These are phyloP conservation scores for Buphagus erythrorhynchus DNA, from an alignment of 2,797 vertebrate genomes.

Conservation along the genomic window DNA sequence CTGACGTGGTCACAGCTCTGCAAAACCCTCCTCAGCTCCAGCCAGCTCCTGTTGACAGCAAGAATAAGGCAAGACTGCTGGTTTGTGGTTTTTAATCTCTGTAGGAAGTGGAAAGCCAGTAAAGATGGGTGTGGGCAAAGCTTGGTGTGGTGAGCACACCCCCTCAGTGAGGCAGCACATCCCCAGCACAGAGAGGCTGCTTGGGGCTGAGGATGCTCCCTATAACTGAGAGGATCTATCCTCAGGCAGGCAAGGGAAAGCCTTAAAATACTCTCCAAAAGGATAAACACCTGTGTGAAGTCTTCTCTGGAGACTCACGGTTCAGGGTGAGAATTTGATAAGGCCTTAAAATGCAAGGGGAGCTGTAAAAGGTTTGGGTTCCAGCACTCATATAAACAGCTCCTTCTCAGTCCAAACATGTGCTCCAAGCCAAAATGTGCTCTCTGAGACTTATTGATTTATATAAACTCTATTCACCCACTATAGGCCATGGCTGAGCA, in stretches of 20 bases:
- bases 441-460: constrained; percentile 10
- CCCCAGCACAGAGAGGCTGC: neutral
- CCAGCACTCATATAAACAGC: neutral
- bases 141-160: rapidly evolving
- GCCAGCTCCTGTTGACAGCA: neutral
- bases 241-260: neutral
- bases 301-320: neutral
- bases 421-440: neutral
- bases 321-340: neutral
- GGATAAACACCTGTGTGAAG: neutral
- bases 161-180: rapidly evolving
- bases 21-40: neutral
- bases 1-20: neutral
- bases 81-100: neutral
- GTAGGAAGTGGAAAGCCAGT: neutral
- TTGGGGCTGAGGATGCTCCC: neutral
- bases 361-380: neutral
- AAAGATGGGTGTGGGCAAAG: neutral
- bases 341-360: neutral
- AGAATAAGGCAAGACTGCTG: neutral
- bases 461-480: neutral
- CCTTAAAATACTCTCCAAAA: neutral
- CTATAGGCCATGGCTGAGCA: neutral
- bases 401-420: constrained; percentile 31
- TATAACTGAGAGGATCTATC: neutral